Percentiles rank a stretch among this genome's conserved stretches.
phyloP scores from a whole-genome alignment of 2,113 vertebrate species.

The Hoplias malabaricus region DNA sequence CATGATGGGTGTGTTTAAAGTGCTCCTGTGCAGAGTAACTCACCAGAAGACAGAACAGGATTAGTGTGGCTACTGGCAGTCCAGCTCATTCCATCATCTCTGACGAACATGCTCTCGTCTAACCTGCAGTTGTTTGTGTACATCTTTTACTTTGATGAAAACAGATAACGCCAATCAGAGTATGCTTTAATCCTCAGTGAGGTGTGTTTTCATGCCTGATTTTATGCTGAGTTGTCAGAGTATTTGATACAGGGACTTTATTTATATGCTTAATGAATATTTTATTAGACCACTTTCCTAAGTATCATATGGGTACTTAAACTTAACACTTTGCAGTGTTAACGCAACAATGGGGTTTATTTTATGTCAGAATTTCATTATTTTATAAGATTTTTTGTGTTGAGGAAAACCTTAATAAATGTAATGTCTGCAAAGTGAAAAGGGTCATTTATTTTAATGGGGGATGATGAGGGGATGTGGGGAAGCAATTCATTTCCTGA shows the following conservation, averaged over 20 bases:
- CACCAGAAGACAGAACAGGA: conserved; percentile 55
- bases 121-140: conserved; percentile 19
- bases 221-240: background rate
- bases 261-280: background rate
- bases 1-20: conserved; percentile 71
- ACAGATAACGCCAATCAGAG: background rate
- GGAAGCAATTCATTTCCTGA: too few species aligned
- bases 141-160: background rate
- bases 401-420: too few species aligned
- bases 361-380: too few species aligned
- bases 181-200: background rate
- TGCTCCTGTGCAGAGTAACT: conserved; percentile 46
- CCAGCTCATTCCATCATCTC: conserved; percentile 44
- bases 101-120: conserved; percentile 44
- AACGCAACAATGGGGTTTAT: too few species aligned
- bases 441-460: too few species aligned
- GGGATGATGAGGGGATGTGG: too few species aligned
- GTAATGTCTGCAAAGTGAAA: too few species aligned
- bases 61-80: conserved; percentile 50
- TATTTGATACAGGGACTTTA: background rate
- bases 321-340: too few species aligned
- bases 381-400: too few species aligned
- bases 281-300: too few species aligned
- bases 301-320: too few species aligned
- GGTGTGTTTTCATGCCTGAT: background rate